Evolutionary conservation across 2,113 vertebrate genomes (phyloP).

Genomic region (Phodopus roborovskii): DNA sequence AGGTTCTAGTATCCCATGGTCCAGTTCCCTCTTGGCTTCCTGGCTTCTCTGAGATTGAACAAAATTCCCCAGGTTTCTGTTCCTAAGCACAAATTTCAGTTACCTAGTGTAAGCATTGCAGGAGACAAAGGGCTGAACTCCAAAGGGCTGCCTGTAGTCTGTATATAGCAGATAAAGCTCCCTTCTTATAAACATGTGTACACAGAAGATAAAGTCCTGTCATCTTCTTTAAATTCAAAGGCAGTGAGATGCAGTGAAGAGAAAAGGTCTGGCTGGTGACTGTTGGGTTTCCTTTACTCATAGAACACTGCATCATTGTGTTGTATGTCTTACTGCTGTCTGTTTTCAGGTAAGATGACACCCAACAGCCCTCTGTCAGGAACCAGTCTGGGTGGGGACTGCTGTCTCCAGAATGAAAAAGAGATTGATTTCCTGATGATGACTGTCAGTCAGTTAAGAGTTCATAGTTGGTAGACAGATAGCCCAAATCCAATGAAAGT

Average conservation of each 20-base stretch:
- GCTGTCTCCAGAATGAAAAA: constrained; percentile 25
- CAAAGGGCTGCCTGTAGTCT: constrained; percentile 24
- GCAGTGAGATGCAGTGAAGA: background rate
- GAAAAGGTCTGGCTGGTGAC: background rate
- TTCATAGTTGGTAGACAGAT: background rate
- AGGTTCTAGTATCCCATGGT: background rate
- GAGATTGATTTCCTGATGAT: background rate
- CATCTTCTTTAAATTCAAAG: constrained; percentile 1
- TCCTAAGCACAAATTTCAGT: background rate
- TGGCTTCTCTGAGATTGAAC: background rate
- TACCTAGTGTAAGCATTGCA: background rate
- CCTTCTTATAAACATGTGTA: background rate
- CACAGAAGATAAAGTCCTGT: constrained; percentile 24
- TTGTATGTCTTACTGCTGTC: background rate
- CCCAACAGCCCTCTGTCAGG: background rate
- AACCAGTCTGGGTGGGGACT: background rate
- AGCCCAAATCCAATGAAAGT: background rate
- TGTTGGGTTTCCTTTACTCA: background rate
- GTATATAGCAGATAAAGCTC: constrained; percentile 42
- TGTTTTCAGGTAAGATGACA: background rate
- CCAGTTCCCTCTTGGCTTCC: background rate
- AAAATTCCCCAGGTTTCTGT: background rate
- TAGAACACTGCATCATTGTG: too few species aligned
- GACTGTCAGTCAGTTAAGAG: background rate
- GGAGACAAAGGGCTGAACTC: background rate